A percentile compares a stretch with the other conserved stretches of the same genome.
Evolutionary conservation across 2,113 vertebrate species (phyloP).

Genomic region (Zosterops japonicus): DNA sequence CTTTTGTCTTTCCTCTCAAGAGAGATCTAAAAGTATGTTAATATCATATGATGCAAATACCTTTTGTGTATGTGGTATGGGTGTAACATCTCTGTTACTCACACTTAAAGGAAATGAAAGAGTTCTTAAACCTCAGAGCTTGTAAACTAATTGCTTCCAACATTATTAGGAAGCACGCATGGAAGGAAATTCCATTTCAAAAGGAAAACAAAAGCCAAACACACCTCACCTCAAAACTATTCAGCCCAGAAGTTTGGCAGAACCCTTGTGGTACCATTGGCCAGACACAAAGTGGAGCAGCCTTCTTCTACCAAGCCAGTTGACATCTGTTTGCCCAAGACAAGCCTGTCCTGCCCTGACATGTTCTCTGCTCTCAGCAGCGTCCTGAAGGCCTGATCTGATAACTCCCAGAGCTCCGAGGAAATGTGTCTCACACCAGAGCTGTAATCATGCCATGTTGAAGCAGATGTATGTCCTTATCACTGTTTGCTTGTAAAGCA

Average conservation of each 20-base stretch:
- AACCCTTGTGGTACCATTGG: neutral
- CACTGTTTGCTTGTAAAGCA: slow-evolving; percentile 34
- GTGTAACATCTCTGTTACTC: neutral
- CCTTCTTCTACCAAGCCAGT: neutral
- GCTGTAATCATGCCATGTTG: neutral
- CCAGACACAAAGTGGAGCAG: neutral
- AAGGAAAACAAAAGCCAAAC: neutral
- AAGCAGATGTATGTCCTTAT: slow-evolving; percentile 43
- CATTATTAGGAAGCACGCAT: neutral
- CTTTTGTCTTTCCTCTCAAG: neutral
- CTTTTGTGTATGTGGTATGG: neutral
- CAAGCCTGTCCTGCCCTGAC: neutral
- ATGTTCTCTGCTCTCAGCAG: neutral
- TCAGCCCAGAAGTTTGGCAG: neutral
- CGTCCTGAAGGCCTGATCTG: neutral
- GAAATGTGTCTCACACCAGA: neutral
- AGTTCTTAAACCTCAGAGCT: neutral
- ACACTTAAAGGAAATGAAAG: slow-evolving; percentile 1
- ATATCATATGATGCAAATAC: neutral
- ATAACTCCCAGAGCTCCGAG: neutral
- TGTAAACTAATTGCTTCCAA: neutral
- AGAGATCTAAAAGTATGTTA: neutral
- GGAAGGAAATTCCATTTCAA: neutral
- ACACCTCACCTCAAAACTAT: neutral
- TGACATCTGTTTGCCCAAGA: neutral